Base-by-base conservation (phyloP, 92 coral and sea anemone genomes). In the Phymanthus crucifer region DNA sequence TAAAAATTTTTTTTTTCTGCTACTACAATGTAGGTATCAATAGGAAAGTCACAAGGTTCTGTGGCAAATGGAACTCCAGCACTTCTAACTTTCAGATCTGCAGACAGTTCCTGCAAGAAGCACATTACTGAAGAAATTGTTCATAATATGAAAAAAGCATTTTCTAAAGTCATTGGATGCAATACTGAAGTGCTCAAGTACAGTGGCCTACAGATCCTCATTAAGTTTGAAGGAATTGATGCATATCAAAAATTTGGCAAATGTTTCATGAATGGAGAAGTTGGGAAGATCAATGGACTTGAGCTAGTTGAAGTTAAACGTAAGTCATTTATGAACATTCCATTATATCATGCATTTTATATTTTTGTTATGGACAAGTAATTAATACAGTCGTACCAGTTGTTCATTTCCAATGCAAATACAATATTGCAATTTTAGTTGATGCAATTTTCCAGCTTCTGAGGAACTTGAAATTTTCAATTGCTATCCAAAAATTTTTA, bases 281-380 rank as follows among this genome's bases (percentile, higher is more conserved):
- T 86, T 54, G 80, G 82, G 36, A 86, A 81, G 21, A 81, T 90
- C n/a, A 33, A 61, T 73, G 88, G 90, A 31, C 80, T 92, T 14
- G 90, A 90, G 70, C 91, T 92, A 6, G 66, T 66, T 27, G 97
- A 92, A 77, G 81, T 92, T 84, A 91, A 89, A 87, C 91, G 97
- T 92, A 76, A 50, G 52, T 31, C n/a, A n/a, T n/a, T n/a, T 40
- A 2, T 2, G 17, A 1, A 3, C 24, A 54, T 54, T 26, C 64
- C n/a, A 54, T 21, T 19, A n/a, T 54, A 27, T 6, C 32, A 73
- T 23, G 33, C 50, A 12, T 81, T 17, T 16, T 61, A 23, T 23
- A n/a, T n/a, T n/a, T n/a, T n/a, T n/a, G n/a, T n/a, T n/a, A n/a
- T n/a, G n/a, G n/a, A n/a, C n/a, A n/a, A n/a, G n/a, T n/a, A n/a